Evolutionary conservation across 2,888 invertebrate species (phyloP).

Genomic region (Cryptocheilus praepositus): DNA sequence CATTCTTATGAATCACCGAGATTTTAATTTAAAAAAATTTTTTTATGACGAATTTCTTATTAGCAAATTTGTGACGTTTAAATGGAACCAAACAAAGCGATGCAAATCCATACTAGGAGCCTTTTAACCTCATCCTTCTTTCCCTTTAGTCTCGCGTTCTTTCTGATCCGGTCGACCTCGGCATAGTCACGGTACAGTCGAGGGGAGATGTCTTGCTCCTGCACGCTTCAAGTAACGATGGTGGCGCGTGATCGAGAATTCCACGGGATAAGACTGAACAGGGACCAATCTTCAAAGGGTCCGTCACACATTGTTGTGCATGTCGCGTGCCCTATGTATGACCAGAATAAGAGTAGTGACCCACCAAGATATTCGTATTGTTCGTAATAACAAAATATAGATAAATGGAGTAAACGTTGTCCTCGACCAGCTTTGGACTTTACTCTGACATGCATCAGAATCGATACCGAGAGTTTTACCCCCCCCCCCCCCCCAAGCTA

Average conservation of each 20-base stretch:
- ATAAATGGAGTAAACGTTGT: too few relatives aligned
- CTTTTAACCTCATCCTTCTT: too few relatives aligned
- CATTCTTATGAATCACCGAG: too few relatives aligned
- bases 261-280: conserved; percentile 52
- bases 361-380: too few relatives aligned
- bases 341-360: conserved; percentile 11
- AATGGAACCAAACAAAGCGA: background rate
- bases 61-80: too few relatives aligned
- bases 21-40: too few relatives aligned
- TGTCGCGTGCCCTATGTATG: conserved; percentile 55
- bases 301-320: conserved; percentile 32
- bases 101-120: background rate
- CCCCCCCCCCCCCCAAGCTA: too few relatives aligned
- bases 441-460: too few relatives aligned
- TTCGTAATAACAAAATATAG: too few relatives aligned
- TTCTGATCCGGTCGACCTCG: conserved; percentile 49
- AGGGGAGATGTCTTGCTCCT: conserved; percentile 19
- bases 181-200: conserved; percentile 24
- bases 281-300: conserved; percentile 50
- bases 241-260: conserved; percentile 48
- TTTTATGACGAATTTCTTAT: too few relatives aligned
- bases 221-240: conserved; percentile 33
- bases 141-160: conserved; percentile 38
- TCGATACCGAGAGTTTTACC: too few relatives aligned
- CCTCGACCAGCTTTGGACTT: too few relatives aligned